These are phyloP conservation scores for Nematolebias whitei DNA, from an alignment of 2,113 vertebrate genomes.

Conservation along the genomic window DNA sequence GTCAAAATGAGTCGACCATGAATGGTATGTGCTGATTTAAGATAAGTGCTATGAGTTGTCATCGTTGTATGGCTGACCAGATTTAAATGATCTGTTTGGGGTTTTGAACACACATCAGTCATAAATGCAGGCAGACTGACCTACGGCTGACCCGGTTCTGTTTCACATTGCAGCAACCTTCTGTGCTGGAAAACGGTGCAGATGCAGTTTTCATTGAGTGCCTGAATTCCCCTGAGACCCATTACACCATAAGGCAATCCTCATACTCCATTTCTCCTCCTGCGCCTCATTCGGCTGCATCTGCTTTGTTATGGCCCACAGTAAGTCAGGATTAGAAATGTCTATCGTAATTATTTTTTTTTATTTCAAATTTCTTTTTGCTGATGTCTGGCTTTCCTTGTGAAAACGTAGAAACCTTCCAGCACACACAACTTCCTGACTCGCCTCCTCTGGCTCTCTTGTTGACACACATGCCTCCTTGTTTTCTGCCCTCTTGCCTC, in stretches of 20 bases:
- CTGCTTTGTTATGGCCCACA: conserved; percentile 1
- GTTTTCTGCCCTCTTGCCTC: conserved; percentile 52
- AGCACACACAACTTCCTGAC: conserved; percentile 48
- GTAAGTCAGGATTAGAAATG: neutral
- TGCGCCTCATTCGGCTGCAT: neutral
- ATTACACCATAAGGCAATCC: conserved; percentile 30
- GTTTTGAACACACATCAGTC: neutral
- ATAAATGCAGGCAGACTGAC: conserved; percentile 24
- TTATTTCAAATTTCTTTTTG: conserved; percentile 9
- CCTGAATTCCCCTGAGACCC: conserved; percentile 37
- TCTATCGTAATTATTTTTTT: neutral
- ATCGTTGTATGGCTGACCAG: too few relatives aligned
- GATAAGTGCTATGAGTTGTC: too few relatives aligned
- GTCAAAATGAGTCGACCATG: too few relatives aligned
- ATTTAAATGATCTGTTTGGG: too few relatives aligned
- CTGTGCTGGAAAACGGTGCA: conserved; percentile 21
- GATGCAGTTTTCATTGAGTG: conserved; percentile 39
- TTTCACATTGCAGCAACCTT: conserved; percentile 8
- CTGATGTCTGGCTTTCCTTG: neutral
- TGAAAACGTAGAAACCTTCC: neutral
- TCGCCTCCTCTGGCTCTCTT: neutral
- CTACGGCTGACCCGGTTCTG: conserved; percentile 26
- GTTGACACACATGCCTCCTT: conserved; percentile 47
- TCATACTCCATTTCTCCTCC: too few relatives aligned
- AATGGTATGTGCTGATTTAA: too few relatives aligned